Base-by-base conservation (phyloP, 2,113 vertebrate species). In the Microtus pennsylvanicus region DNA sequence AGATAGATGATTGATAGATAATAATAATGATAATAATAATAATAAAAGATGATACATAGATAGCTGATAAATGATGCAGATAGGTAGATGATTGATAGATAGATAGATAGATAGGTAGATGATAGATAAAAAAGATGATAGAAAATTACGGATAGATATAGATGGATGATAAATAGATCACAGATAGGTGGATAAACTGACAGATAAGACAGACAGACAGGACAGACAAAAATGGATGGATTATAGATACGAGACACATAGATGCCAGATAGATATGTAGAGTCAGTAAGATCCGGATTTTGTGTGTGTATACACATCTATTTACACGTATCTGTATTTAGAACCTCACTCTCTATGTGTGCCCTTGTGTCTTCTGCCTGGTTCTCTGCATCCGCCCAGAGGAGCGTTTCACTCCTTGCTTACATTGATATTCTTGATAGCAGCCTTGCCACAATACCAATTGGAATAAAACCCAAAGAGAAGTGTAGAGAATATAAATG, bases 401-500 rank as follows among this genome's bases (percentile, higher is more conserved):
- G 0, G 7, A 72, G 30, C 1, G 1, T 74, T 82, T 52, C 50
- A 35, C 81, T 93, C 77, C 94, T 95, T 80, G 91, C 86, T 92
- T 81, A 1, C 89, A 78, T 76, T 85, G 91, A 80, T 91, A 91
- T 96, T 97, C 69, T 94, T 89, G 7, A 7, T 35, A 82, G 11
- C 74, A 38, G 38, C 33, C 94, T 86, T 82, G 93, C 75, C 93
- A 97, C 76, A 52, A 58, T 42, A 86, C 47, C 87, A 90, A 94
- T 93, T 90, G 96, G 78, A 96, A 95, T 93, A 95, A 95, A 96
- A 92, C 88, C 91, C 35, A 75, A 67, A 88, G 76, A 50, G 33
- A 10, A 63, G 80, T 89, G 94, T 52, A 1, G 80, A 74, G 96
- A 97, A 94, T 97, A 93, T 89, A 85, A 97, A 97, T 96, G 90